Base-by-base conservation (phyloP, 2,113 vertebrate species). In the Hiodon tergisus region DNA sequence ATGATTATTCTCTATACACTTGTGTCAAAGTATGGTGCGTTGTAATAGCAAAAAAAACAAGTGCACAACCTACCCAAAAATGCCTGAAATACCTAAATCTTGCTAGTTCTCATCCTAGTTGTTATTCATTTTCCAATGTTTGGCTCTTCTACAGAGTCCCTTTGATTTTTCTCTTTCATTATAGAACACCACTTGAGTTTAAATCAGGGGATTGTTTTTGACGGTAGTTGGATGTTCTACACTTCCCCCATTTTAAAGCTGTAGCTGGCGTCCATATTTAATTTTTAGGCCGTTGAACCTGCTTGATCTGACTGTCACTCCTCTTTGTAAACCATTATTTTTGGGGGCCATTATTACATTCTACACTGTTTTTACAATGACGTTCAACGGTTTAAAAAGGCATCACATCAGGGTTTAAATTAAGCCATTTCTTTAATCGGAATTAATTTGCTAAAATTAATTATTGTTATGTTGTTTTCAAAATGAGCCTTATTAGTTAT, bases 391-490 rank as follows among this genome's bases (percentile, higher is more conserved):
- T 13, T 9, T 8, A n/a, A 69, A n/a, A 3, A 8, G 14, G 67
- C 50, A n/a, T 69, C n/a, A 14, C 9, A 60, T 55, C 73, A 51
- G 13, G 65, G 50, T 14, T 67, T 11, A 47, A 57, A 58, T 67
- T 59, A 59, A 59, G 47, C 31, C 46, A 58, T 6, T 9, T 5
- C 69, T 10, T 69, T n/a, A 17, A 47, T 67, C 65, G 59, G 67
- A 59, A 16, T 59, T 54, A 50, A 68, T 51, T 17, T 86, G 76
- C 74, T 31, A 77, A 31, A 74, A 79, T 83, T 85, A 83, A 83
- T 59, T 48, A 31, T 31, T 31, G 31, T 31, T 31, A 31, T 31
- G 31, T 31, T 31, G 31, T 31, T 31, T 31, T 31, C 31, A 31
- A 31, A 31, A 31, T 31, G 0, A 31, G 31, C 31, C 31, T 31